These are phyloP conservation scores for Rousettus leschenaultii DNA, from an alignment of 2,113 vertebrate species.

Conservation along the genomic window DNA sequence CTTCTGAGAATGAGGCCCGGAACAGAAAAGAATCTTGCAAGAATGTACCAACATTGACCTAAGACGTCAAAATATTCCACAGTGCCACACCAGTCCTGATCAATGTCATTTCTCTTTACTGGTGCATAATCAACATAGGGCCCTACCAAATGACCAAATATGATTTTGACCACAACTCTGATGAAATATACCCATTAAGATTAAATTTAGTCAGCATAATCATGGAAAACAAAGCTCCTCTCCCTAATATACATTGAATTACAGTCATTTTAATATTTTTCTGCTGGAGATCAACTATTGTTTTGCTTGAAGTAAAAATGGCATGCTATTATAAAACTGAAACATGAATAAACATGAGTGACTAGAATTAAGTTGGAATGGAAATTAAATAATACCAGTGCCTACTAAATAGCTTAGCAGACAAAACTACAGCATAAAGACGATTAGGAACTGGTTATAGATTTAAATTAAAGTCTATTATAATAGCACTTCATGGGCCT, in stretches of 20 bases:
- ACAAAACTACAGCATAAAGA: conserved; percentile 22
- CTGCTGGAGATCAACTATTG: conserved; percentile 41
- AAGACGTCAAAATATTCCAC: not conserved
- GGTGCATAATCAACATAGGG: not conserved
- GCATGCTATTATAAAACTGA: not conserved
- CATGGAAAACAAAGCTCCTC: not conserved
- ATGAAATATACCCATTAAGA: not conserved
- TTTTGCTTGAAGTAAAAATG: conserved; percentile 58
- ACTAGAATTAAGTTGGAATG: conserved; percentile 41
- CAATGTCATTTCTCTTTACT: not conserved
- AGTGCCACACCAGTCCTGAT: not conserved
- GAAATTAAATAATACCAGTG: conserved; percentile 49
- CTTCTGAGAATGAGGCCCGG: not conserved
- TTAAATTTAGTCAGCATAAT: conserved; percentile 7
- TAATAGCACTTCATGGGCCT: not conserved
- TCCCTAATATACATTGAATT: not conserved
- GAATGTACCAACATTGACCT: not conserved
- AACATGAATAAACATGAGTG: conserved; percentile 56
- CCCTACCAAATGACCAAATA: not conserved
- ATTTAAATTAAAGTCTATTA: conserved; percentile 32
- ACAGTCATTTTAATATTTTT: conserved; percentile 26
- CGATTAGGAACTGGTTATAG: not conserved
- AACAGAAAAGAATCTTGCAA: not conserved
- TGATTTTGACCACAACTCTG: not conserved
- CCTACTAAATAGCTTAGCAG: conserved; percentile 49